Evolutionary conservation across 1,140 invertebrate species (phyloP), one percentile per base, ranked within the genome.

Genomic region (Caenorhabditis latens): DNA sequence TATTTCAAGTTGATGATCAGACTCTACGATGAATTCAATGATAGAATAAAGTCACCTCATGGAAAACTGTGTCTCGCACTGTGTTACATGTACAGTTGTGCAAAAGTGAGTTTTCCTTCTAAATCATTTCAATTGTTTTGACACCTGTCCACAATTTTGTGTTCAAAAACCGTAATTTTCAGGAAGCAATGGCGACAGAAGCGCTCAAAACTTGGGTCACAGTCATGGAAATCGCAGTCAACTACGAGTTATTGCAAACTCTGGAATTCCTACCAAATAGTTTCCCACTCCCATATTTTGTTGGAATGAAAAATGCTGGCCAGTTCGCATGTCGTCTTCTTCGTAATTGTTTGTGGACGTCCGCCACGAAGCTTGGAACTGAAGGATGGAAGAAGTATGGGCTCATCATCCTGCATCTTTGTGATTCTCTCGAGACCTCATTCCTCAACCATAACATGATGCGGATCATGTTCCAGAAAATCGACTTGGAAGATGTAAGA

Each of bases 371-470:
- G 53, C n/a, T 53, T 21, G 71, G 71, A 32, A 11, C 71, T 24
- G 71, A 79, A 24, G 46, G 46, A 4, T 79, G 71, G 71, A 79
- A 79, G 24, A 79, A 79, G 71, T 79, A 79, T n/a, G 71, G 19
- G 4, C 13, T 50, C 2, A 79, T 79, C 46, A 50, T 79, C 14
- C 19, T 79, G 4, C n/a, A 50, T 14, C 43, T 79, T 0, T 79
- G 71, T 50, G 71, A 79, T 24, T 6, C 71, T 14, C 19, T 79
- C 21, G 71, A 79, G 53, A 46, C 50, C 4, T 50, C 71, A 13
- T 79, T 79, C n/a, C 46, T 79, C 46, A 79, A 79, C n/a, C 71
- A 79, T n/a, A 79, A 79, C 46, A 79, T 79, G 71, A 50, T 50
- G 2, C 13, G 71, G n/a, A 24, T 79, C 4, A n/a, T 79, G 46